Evolutionary conservation across 1,140 invertebrate species (phyloP), one percentile per base, ranked within the genome.

Genomic region (Drosophila nebulosa): DNA sequence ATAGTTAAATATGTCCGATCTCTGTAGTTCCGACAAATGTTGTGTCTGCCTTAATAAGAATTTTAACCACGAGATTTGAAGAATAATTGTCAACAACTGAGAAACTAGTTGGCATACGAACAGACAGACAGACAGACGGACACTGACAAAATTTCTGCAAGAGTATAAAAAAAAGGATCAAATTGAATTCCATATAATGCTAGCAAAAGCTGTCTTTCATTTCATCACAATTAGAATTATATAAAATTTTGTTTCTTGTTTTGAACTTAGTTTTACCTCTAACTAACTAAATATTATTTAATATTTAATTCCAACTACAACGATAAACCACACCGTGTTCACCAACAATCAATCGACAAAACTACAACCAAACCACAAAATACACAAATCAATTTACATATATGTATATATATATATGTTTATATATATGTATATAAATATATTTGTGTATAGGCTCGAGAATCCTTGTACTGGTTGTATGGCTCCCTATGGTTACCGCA

Each of bases 401-500:
- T 42, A 18, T 18, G 7, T 18, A 39, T 39, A 6, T 5, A 14
- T 39, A 42, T n/a, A 2, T 5, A 39, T 14, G 6, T 16, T 6
- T 14, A 39, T 39, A 16, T 39, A 39, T 36, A 4, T 9, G 1
- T 21, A 46, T 21, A 46, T 62, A 7, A 55, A 7, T 56, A 14
- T 61, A 7, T 64, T 18, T 70, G 60, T 60, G 46, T 63, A 39
- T 58, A 90, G 89, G 81, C 89, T 90, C 30, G 70, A 77, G 70
- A 73, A 77, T 77, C 89, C 90, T 66, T 95, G 94, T 88, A 85
- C 91, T 35, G 86, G 69, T 16, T 94, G 94, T 83, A 93, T 92
- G 56, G 84, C 92, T 12, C 93, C 95, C 21, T 96, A 95, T 79
- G 93, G 93, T 76, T 96, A 93, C 90, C 93, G 93, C 79, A 93